Conservation (phyloP, 2,113 vertebrate genomes). For the Raphicerus campestris region DNA sequence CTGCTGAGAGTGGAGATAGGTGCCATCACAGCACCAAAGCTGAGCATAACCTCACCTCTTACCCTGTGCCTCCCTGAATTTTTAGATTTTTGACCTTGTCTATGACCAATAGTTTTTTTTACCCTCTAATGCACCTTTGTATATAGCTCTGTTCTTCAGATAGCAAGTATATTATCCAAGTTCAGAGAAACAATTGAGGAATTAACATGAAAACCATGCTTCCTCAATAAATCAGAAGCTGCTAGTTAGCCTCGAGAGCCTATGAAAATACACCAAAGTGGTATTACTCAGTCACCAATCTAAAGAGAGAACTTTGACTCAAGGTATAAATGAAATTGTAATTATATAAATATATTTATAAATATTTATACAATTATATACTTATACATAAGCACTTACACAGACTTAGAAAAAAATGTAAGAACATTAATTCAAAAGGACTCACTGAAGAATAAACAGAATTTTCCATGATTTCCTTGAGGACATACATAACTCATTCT, state of each 20-base stretch:
- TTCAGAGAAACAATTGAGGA: slow-evolving; percentile 53
- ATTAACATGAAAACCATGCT: slow-evolving; percentile 44
- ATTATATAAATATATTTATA: slow-evolving; percentile 80
- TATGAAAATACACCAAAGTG: slow-evolving; percentile 59
- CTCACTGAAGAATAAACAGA: slow-evolving; percentile 69
- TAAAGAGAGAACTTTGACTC: slow-evolving; percentile 76
- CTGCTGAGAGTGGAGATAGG: not conserved
- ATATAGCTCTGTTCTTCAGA: slow-evolving; percentile 49
- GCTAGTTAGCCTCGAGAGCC: slow-evolving; percentile 48
- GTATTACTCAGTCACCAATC: slow-evolving; percentile 47
- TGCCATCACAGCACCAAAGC: not conserved
- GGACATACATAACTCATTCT: slow-evolving; percentile 61
- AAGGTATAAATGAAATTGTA: slow-evolving; percentile 75
- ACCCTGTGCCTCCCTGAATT: slow-evolving; percentile 49
- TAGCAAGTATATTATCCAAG: slow-evolving; percentile 42
- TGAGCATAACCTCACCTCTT: not conserved
- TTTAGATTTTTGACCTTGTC: slow-evolving; percentile 34
- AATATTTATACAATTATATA: slow-evolving; percentile 68
- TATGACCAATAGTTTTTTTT: not conserved
- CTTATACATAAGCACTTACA: slow-evolving; percentile 64
- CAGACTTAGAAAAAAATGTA: slow-evolving; percentile 65
- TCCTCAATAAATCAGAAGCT: slow-evolving; percentile 54
- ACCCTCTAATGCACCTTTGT: not conserved
- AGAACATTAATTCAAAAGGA: slow-evolving; percentile 69
- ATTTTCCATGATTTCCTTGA: slow-evolving; percentile 63